Conservation (phyloP, 2,888 invertebrate species). For the Drosophila borborema region DNA sequence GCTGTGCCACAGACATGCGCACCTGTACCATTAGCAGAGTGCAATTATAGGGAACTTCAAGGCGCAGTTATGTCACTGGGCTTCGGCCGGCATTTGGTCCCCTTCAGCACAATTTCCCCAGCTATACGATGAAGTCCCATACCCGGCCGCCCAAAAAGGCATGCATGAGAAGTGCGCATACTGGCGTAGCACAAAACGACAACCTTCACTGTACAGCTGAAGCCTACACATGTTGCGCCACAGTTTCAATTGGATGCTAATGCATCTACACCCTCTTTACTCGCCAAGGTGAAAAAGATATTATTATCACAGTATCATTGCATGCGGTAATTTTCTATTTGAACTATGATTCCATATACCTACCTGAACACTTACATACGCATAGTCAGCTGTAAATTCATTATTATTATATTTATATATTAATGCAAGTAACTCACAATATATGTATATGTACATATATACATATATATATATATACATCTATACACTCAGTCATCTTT, state of each 20-base stretch:
- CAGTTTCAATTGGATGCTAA: conserved; percentile 9
- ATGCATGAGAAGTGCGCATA: conserved; percentile 41
- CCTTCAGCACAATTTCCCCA: conserved; percentile 36
- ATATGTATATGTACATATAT: too few relatives aligned
- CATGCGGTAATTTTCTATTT: conserved; percentile 13
- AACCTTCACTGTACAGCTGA: background rate
- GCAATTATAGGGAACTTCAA: conserved; percentile 18
- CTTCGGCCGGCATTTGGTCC: background rate
- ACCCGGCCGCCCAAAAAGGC: conserved; percentile 37
- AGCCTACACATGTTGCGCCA: conserved; percentile 15
- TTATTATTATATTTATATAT: too few relatives aligned
- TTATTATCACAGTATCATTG: conserved; percentile 45
- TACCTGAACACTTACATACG: background rate
- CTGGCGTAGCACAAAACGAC: conserved; percentile 17
- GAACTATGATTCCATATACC: background rate
- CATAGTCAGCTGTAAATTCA: too few relatives aligned
- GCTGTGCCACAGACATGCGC: conserved; percentile 44
- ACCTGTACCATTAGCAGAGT: conserved; percentile 6
- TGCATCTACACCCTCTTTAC: conserved; percentile 14
- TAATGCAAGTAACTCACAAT: too few relatives aligned
- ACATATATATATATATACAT: too few relatives aligned
- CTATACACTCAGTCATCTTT: too few relatives aligned
- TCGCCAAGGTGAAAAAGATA: conserved; percentile 24
- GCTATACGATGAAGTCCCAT: conserved; percentile 23
- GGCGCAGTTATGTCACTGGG: conserved; percentile 8